A percentile compares a stretch with the other conserved stretches of the same genome.
These are phyloP conservation scores for Beroe forskalii DNA, from an alignment of 37 sponge, comb jelly and placozoan species.

Conservation along the genomic window DNA sequence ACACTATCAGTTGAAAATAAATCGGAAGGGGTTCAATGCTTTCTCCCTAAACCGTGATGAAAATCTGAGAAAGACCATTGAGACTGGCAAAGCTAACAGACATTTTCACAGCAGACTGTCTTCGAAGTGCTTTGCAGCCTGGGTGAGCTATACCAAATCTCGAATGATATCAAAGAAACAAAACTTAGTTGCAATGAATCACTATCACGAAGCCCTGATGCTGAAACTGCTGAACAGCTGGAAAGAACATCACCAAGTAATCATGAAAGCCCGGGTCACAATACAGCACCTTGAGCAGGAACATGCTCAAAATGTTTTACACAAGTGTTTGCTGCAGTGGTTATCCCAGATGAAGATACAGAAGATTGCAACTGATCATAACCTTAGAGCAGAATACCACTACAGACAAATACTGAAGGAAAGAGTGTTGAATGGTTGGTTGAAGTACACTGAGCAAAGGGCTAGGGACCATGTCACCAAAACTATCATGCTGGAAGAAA, in stretches of 20 bases:
- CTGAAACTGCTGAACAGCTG: not conserved
- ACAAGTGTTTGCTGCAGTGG: not conserved
- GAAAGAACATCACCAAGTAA: not conserved
- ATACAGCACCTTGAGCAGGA: not conserved
- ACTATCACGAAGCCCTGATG: not conserved
- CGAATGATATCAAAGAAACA: not conserved
- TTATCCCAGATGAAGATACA: not conserved
- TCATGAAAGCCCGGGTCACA: not conserved
- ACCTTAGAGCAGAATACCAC: slow-evolving; percentile 5
- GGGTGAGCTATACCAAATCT: not conserved
- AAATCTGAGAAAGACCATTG: not conserved
- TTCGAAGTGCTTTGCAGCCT: not conserved
- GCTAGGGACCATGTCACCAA: slow-evolving; percentile 46
- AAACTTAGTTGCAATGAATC: not conserved
- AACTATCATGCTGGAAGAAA: not conserved
- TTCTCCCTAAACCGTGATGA: not conserved
- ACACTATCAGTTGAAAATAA: not conserved
- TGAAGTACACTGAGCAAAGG: slow-evolving; percentile 1
- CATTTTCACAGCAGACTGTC: not conserved
- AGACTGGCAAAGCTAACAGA: not conserved
- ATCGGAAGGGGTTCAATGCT: not conserved
- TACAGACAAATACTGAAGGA: not conserved
- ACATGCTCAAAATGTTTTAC: not conserved
- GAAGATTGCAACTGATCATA: not conserved
- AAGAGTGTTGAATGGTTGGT: slow-evolving; percentile 17